These are phyloP conservation scores for Phymorhynchus buccinoides DNA, from an alignment of 1,140 invertebrate species.

Conservation along the genomic window DNA sequence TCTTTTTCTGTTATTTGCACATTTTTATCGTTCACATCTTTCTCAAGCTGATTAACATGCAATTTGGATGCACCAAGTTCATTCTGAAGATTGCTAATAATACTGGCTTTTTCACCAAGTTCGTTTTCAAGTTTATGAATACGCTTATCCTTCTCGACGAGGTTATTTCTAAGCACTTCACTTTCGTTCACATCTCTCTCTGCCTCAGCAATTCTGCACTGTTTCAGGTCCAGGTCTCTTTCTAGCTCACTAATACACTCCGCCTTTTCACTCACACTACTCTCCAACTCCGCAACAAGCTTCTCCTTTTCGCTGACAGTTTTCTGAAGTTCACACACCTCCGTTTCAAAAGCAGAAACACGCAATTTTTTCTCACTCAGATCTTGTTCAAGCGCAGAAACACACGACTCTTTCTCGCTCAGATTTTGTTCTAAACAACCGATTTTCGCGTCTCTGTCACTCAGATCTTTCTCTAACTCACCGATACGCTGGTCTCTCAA, in stretches of 20 bases:
- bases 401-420: not conserved
- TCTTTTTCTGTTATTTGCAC: conserved; percentile 13
- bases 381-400: conserved; percentile 40
- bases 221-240: conserved; percentile 15
- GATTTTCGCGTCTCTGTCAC: conserved; percentile 4
- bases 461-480: conserved; percentile 49
- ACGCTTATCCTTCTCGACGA: conserved; percentile 25
- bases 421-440: conserved; percentile 17
- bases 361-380: conserved; percentile 33
- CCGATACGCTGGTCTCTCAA: conserved; percentile 37
- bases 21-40: conserved; percentile 33
- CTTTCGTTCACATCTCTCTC: conserved; percentile 18
- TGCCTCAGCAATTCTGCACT: not conserved
- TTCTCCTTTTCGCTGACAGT: conserved; percentile 6
- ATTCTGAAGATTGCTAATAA: not conserved
- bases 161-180: not conserved
- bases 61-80: not conserved
- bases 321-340: conserved; percentile 27
- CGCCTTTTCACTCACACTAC: conserved; percentile 45
- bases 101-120: not conserved
- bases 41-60: conserved; percentile 16
- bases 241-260: conserved; percentile 36
- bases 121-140: conserved; percentile 31
- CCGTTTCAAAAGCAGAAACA: too few relatives aligned
- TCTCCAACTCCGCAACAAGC: conserved; percentile 50